A percentile compares a stretch with the other conserved stretches of the same genome.
Evolutionary conservation across 2,888 invertebrate species (phyloP).

Genomic region (Xylota sylvarum): DNA sequence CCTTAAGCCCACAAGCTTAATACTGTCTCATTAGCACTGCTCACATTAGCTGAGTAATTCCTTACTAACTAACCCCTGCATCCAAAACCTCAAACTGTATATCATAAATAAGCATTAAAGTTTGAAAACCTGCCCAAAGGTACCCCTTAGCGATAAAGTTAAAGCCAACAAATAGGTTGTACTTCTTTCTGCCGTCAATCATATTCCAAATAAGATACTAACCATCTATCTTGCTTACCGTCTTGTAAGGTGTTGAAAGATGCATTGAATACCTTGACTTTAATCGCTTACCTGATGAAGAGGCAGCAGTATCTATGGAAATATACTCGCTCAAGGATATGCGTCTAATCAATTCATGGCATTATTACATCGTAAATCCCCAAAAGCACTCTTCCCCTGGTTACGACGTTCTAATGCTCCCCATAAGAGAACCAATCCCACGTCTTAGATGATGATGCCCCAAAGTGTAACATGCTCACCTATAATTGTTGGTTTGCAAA

Average conservation of each 20-base stretch:
- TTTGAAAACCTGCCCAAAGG: no score
- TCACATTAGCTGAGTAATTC: neutral
- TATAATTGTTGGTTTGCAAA: constrained; percentile 34
- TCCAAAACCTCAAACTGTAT: no score
- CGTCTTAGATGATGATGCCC: constrained; percentile 41
- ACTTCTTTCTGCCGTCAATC: neutral
- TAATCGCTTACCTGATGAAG: neutral
- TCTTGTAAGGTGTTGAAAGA: constrained; percentile 12
- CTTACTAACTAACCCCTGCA: no score
- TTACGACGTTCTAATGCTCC: constrained; percentile 41
- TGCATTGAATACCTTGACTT: constrained; percentile 6
- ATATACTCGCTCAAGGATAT: constrained; percentile 4
- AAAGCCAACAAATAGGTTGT: neutral
- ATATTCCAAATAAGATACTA: neutral
- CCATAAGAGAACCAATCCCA: constrained; percentile 19
- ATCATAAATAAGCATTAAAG: no score
- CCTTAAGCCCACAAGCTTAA: no score
- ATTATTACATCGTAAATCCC: constrained; percentile 28
- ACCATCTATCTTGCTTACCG: neutral
- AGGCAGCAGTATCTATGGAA: constrained; percentile 2
- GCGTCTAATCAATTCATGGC: neutral
- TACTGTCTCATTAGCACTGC: neutral
- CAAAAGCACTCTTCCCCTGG: constrained; percentile 13
- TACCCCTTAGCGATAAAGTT: neutral
- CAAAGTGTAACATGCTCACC: constrained; percentile 52